A percentile compares a stretch with the other conserved stretches of the same genome.
These are phyloP conservation scores for Lysiphlebus fabarum DNA, from an alignment of 1,140 invertebrate species.

Conservation along the genomic window DNA sequence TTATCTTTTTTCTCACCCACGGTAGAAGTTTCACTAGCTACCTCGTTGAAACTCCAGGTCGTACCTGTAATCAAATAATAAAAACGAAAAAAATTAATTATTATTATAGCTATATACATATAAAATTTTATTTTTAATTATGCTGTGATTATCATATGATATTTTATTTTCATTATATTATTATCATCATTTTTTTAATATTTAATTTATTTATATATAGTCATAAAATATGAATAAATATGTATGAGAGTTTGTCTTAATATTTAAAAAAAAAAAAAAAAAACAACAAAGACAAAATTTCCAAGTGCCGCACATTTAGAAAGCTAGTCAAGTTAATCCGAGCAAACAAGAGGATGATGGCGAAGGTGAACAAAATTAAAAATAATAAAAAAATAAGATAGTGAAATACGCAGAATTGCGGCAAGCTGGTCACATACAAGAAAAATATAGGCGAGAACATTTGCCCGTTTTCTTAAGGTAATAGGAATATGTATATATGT, in stretches of 20 bases:
- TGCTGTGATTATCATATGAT: constrained; percentile 1
- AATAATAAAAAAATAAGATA: constrained; percentile 36
- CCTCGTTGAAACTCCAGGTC: constrained; percentile 51
- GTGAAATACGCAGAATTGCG: constrained; percentile 39
- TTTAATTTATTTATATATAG: too few species aligned
- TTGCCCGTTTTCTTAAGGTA: too few species aligned
- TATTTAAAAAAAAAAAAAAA: too few species aligned
- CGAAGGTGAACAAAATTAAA: constrained; percentile 1
- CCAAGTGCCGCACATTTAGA: constrained; percentile 27
- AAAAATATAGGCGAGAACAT: constrained; percentile 27
- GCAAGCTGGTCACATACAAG: constrained; percentile 49
- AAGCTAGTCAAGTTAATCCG: constrained; percentile 40
- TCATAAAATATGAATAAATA: too few species aligned
- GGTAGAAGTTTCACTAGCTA: constrained; percentile 44
- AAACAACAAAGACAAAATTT: constrained; percentile 8
- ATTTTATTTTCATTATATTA: neutral
- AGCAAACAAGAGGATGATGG: constrained; percentile 35
- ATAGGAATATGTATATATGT: neutral
- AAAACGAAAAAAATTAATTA: constrained; percentile 7
- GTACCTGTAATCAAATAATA: constrained; percentile 42
- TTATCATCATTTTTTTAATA: too few species aligned
- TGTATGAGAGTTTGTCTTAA: too few species aligned
- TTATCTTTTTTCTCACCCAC: constrained; percentile 32
- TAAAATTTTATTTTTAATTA: neutral
- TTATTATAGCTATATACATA: neutral